Evolutionary conservation across 2,888 invertebrate species (phyloP).

Genomic region (Cephus pygmeus): DNA sequence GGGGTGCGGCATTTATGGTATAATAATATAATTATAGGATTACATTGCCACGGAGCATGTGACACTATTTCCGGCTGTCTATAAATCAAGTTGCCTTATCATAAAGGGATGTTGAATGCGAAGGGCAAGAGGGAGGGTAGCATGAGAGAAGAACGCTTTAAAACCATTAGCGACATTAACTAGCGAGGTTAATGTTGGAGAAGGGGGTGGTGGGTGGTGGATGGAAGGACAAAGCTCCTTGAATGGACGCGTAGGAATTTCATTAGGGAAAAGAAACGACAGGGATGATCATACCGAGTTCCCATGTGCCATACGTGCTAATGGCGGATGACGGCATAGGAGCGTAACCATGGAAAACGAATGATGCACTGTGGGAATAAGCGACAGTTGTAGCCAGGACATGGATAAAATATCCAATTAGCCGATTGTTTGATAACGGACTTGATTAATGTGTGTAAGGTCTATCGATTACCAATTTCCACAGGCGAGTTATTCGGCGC

Average conservation of each 20-base stretch:
- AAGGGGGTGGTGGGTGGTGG: not conserved
- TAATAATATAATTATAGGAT: constrained; percentile 8
- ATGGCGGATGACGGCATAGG: not conserved
- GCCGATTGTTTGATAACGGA: not conserved
- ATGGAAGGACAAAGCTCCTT: not conserved
- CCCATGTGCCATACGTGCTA: not conserved
- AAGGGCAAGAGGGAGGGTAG: not conserved
- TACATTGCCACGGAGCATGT: constrained; percentile 3
- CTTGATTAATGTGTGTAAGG: constrained; percentile 3
- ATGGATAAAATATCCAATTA: constrained; percentile 1
- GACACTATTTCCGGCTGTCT: constrained; percentile 1
- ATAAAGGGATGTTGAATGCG: not conserved
- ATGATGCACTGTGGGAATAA: not conserved
- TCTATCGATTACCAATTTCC: constrained; percentile 2
- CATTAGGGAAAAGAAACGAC: not conserved
- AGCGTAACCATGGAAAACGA: not conserved
- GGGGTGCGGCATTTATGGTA: constrained; percentile 1
- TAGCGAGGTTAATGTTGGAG: not conserved
- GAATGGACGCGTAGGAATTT: not conserved
- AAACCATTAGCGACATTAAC: constrained; percentile 7
- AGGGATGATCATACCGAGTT: not conserved
- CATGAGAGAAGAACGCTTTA: not conserved
- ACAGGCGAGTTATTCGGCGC: not conserved
- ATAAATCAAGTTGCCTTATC: constrained; percentile 7
- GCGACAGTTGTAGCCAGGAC: not conserved